Base-by-base conservation (phyloP, 2,113 vertebrate species). In the Calonectris borealis region DNA sequence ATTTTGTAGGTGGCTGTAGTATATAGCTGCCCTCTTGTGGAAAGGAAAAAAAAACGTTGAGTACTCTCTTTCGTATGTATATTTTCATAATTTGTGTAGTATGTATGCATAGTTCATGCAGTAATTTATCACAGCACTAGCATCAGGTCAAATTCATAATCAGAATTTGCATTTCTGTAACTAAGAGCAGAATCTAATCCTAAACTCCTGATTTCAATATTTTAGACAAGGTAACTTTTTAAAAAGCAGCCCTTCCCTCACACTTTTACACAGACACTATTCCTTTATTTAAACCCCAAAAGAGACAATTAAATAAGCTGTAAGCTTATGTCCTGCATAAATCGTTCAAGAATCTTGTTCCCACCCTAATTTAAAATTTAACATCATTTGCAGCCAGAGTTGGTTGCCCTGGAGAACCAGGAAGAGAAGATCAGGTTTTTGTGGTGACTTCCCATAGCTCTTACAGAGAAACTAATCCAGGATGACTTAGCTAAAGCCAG, bases 1-100 rank as follows among this genome's bases (percentile, higher is more conserved):
- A 0, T 4, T 4, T 0, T 16, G 38, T 1, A 9, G 42, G n/a
- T 57, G 77, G 55, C 69, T 83, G 60, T 1, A 31, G 46, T 20
- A n/a, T n/a, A 31, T 40, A 58, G 92, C 88, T 78, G 92, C 92
- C 94, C 86, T 92, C 92, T 87, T 1, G 80, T 91, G 94, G 96
- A 58, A 73, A 75, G 31, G 36, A 7, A 38, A 34, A 42, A 36
- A 57, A 13, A 19, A 14, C 1, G 4, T 1, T 48, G 40, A 36
- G 24, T 13, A 6, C 48, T 48, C 38, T 62, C 13, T 21, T 62
- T 54, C 4, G 1, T 10, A 2, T 12, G 13, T 25, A 0, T 31
- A 7, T 61, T 65, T 83, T 54, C 58, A 32, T 38, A 0, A 8
- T 77, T 34, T 69, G 9, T 69, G 38, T 4, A 18, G 7, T 27